Evolutionary conservation across 2,797 vertebrate genomes (phyloP).

Genomic region (Podarcis siculus): DNA sequence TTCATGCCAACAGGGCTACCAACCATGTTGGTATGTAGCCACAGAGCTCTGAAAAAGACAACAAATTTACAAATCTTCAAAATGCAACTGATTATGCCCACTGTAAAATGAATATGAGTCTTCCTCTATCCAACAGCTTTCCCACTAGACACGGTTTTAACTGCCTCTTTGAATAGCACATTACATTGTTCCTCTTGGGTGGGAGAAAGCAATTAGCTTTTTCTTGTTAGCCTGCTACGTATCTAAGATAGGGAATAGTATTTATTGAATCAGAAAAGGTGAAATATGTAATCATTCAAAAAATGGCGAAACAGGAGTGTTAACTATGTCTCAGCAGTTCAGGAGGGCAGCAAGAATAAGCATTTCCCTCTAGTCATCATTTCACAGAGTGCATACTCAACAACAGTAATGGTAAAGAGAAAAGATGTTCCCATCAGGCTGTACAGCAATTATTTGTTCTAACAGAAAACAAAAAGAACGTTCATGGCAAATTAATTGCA

Average conservation of each 20-base stretch:
- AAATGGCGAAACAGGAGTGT: neutral
- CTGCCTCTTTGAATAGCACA: neutral
- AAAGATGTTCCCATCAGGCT: neutral
- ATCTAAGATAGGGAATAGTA: neutral
- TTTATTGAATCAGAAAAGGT: neutral
- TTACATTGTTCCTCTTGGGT: neutral
- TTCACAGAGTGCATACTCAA: neutral
- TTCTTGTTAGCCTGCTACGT: neutral
- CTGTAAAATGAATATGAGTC: neutral
- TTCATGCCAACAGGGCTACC: conserved; percentile 69
- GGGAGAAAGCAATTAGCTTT: neutral
- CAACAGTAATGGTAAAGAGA: neutral
- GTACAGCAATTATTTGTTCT: neutral
- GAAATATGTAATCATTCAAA: neutral
- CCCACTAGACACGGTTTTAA: neutral
- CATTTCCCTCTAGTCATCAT: neutral
- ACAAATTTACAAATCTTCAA: neutral
- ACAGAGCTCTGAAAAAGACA: conserved; percentile 43
- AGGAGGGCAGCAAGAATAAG: neutral
- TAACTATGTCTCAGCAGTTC: neutral
- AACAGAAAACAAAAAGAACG: neutral
- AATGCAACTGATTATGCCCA: neutral
- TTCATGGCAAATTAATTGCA: neutral
- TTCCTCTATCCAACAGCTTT: neutral
- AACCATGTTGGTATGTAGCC: neutral